Evolutionary conservation across 1,140 invertebrate species (phyloP).

Genomic region (Dysdera silvatica): DNA sequence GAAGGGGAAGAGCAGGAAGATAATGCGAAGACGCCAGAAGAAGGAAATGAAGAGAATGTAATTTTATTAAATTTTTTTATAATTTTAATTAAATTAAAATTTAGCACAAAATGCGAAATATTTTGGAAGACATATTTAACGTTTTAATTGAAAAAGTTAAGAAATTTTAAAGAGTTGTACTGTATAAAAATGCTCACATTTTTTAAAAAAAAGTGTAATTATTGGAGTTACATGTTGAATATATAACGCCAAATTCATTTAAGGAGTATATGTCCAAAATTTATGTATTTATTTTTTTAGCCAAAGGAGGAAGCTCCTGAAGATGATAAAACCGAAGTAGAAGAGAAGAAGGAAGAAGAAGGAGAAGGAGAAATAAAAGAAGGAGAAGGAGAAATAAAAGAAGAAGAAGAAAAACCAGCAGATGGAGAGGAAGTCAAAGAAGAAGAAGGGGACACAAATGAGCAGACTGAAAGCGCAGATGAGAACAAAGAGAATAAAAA

Average conservation of each 20-base stretch:
- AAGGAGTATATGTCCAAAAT: no score
- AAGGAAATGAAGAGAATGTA: neutral
- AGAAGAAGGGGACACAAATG: neutral
- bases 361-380: neutral
- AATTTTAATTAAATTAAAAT: neutral
- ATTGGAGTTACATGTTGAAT: no score
- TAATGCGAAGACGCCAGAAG: neutral
- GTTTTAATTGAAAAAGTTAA: neutral
- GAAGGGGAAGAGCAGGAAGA: neutral
- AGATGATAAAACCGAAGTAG: neutral
- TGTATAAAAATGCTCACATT: no score
- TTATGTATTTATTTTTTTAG: no score
- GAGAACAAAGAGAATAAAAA: neutral
- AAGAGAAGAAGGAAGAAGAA: conserved; percentile 4
- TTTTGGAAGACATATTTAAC: neutral
- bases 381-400: neutral
- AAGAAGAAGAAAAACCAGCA: neutral
- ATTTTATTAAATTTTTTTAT: no score
- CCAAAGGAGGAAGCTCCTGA: neutral
- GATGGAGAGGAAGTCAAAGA: neutral
- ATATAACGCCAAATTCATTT: no score
- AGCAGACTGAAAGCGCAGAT: neutral
- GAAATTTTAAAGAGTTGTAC: neutral
- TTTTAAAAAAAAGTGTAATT: no score
- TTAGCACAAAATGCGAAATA: neutral